phyloP scores from a whole-genome alignment of 2,888 invertebrate genomes.

The Tenthredo mesomela region DNA sequence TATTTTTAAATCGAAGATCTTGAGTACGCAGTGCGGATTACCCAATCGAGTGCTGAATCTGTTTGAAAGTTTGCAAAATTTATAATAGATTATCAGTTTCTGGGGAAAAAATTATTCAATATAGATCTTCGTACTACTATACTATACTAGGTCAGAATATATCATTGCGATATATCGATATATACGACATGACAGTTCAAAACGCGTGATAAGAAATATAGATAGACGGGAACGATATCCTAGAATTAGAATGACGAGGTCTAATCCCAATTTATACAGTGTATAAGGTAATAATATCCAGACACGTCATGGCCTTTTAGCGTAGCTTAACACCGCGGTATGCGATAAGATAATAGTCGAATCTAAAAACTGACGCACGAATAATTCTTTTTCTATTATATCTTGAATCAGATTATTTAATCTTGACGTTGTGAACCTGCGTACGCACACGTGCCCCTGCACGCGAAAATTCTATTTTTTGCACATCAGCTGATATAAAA shows the following conservation, averaged over 20 bases:
- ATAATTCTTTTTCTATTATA: slow-evolving; percentile 1
- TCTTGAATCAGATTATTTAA: background rate
- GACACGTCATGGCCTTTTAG: background rate
- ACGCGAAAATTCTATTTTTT: background rate
- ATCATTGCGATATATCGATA: no score
- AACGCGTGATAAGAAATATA: background rate
- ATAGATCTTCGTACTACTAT: no score
- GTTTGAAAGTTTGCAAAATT: no score
- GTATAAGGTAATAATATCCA: background rate
- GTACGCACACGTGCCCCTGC: background rate
- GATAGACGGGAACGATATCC: background rate
- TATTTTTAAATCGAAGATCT: no score
- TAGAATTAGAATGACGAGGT: background rate
- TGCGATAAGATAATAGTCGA: background rate
- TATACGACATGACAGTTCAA: background rate
- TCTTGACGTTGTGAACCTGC: background rate
- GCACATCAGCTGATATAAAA: background rate
- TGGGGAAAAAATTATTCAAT: no score
- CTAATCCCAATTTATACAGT: background rate
- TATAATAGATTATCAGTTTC: no score
- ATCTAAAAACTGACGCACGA: background rate
- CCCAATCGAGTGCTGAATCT: no score
- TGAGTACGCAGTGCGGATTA: no score
- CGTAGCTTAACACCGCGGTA: background rate
- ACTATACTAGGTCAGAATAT: no score